Percentiles rank a stretch among this genome's conserved stretches.
phyloP scores from a whole-genome alignment of 1,140 invertebrate genomes.

The Yoshiicerus persimilis region DNA sequence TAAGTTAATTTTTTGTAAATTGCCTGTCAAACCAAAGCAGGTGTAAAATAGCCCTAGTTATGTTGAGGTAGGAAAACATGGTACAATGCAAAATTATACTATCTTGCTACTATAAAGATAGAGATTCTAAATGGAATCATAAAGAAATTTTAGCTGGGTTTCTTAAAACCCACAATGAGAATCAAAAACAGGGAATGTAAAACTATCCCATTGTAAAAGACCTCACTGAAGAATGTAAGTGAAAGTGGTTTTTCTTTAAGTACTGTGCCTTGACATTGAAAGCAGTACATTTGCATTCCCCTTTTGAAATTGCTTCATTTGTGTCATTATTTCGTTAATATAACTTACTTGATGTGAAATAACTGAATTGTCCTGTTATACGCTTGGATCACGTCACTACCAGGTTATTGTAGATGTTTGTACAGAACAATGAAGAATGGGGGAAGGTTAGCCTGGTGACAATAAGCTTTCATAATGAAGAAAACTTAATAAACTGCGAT shows the following conservation, averaged over 20 bases:
- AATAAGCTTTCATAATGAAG: not conserved
- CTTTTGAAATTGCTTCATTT: not conserved
- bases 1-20: no score
- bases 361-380: not conserved
- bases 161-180: no score
- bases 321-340: not conserved
- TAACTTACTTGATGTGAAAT: not conserved
- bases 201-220: not conserved
- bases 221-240: not conserved
- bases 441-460: not conserved
- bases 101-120: no score
- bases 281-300: not conserved
- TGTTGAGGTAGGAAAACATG: no score
- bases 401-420: not conserved
- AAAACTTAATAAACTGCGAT: not conserved
- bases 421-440: not conserved
- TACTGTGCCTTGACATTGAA: not conserved
- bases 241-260: not conserved
- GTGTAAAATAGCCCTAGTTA: no score
- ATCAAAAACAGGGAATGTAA: not conserved
- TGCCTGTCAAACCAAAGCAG: no score
- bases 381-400: not conserved
- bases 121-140: no score
- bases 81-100: no score
- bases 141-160: no score